Conservation (phyloP, 2,888 invertebrate genomes). For the Formica aserva region DNA sequence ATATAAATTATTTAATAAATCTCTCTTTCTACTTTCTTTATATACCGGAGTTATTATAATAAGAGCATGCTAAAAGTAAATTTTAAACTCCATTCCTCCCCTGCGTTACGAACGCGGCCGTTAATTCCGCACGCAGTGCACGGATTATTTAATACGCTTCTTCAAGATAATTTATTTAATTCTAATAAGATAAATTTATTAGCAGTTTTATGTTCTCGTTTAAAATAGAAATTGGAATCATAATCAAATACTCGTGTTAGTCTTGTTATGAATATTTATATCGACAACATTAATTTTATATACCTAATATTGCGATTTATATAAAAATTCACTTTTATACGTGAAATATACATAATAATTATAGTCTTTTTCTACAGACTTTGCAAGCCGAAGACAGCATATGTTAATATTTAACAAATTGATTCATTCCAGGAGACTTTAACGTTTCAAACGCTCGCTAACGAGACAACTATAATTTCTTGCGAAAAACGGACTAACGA, state of each 20-base stretch:
- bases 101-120: not conserved
- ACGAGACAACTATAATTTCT: constrained; percentile 46
- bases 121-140: not conserved
- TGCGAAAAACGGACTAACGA: constrained; percentile 51
- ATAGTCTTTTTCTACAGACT: not conserved
- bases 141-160: constrained; percentile 10
- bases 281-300: not conserved
- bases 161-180: constrained; percentile 4
- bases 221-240: not conserved
- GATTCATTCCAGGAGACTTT: constrained; percentile 40
- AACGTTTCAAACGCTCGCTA: constrained; percentile 36
- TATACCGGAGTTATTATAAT: constrained; percentile 26
- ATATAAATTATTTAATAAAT: constrained; percentile 31
- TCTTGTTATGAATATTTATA: constrained; percentile 4
- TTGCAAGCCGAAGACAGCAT: not conserved
- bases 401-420: constrained; percentile 45
- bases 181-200: constrained; percentile 21
- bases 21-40: constrained; percentile 27
- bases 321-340: not conserved
- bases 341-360: not conserved
- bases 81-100: constrained; percentile 14
- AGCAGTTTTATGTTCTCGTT: not conserved
- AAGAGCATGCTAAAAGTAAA: constrained; percentile 22
- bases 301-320: not conserved
- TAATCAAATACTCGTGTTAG: not conserved